Evolutionary conservation across 1,140 invertebrate genomes (phyloP).

Genomic region (Probaryconus sp.): DNA sequence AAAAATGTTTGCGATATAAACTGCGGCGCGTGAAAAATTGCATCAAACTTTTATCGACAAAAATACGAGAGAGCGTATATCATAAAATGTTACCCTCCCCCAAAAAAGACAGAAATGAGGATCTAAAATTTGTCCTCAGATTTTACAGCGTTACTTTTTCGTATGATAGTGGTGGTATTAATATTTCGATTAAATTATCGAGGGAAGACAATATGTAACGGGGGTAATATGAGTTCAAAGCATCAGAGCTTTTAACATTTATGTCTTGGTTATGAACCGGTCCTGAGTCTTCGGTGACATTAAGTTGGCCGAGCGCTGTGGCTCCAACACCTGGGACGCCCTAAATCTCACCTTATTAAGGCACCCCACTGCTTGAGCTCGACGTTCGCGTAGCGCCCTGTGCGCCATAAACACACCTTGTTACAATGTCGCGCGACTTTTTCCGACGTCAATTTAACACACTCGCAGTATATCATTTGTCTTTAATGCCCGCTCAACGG

Average conservation of each 20-base stretch:
- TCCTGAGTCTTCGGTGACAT: slow-evolving; percentile 57
- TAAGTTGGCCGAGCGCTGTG: slow-evolving; percentile 51
- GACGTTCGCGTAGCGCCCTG: slow-evolving; percentile 4
- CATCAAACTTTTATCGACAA: too few species aligned
- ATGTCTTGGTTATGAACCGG: slow-evolving; percentile 49
- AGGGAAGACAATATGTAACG: slow-evolving; percentile 14
- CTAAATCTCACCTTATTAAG: slow-evolving; percentile 65
- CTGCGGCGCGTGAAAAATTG: too few species aligned
- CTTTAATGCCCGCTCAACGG: slow-evolving; percentile 44
- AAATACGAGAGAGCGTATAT: too few species aligned
- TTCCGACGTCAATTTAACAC: slow-evolving; percentile 48
- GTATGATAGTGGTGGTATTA: neutral
- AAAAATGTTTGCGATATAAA: too few species aligned
- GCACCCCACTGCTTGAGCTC: slow-evolving; percentile 32
- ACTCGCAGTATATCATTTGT: slow-evolving; percentile 48
- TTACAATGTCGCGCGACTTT: slow-evolving; percentile 52
- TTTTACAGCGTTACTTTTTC: too few species aligned
- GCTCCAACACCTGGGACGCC: slow-evolving; percentile 60
- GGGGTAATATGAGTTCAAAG: slow-evolving; percentile 35
- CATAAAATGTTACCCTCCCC: too few species aligned
- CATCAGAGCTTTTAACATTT: slow-evolving; percentile 64
- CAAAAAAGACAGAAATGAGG: too few species aligned
- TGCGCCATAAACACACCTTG: slow-evolving; percentile 51
- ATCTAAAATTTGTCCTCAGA: too few species aligned
- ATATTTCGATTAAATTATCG: slow-evolving; percentile 14